A percentile compares a stretch with the other conserved stretches of the same genome.
Conservation (phyloP, 2,113 vertebrate species). For the Natator depressus region DNA sequence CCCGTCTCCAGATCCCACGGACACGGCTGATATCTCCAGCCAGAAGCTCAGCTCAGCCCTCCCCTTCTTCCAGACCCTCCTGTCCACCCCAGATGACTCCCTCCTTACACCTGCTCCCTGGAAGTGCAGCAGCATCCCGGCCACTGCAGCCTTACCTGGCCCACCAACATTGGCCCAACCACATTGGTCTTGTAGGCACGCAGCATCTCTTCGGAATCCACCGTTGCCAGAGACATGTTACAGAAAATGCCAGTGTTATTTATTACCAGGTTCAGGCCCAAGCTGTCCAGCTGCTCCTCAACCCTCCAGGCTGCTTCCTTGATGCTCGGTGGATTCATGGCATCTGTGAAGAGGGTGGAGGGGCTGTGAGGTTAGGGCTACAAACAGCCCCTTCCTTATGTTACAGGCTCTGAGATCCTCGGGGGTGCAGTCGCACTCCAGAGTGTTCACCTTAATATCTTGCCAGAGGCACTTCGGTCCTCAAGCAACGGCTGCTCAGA, state of each 20-base stretch:
- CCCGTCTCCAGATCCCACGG: background rate
- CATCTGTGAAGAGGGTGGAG: slow-evolving; percentile 15
- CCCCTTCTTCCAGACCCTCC: too few relatives aligned
- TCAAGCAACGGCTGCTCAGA: background rate
- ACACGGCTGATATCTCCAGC: background rate
- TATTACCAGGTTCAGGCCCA: slow-evolving; percentile 60
- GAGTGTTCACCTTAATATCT: background rate
- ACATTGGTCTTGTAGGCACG: slow-evolving; percentile 45
- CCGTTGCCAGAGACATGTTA: background rate
- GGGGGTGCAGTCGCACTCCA: background rate
- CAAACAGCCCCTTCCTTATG: too few relatives aligned
- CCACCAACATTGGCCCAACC: slow-evolving; percentile 56
- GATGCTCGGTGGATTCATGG: background rate
- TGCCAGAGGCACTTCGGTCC: background rate
- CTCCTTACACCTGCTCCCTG: too few relatives aligned
- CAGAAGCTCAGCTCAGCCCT: background rate
- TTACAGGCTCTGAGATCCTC: background rate
- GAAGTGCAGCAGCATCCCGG: background rate
- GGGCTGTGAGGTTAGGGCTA: background rate
- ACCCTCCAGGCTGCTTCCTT: background rate
- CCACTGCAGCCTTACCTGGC: slow-evolving; percentile 23
- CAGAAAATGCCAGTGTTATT: slow-evolving; percentile 56
- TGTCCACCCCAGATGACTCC: background rate
- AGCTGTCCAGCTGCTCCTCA: background rate
- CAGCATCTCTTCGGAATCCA: slow-evolving; percentile 39